Base-by-base conservation (phyloP, 1,140 invertebrate species). In the Drosophila parabipectinata region DNA sequence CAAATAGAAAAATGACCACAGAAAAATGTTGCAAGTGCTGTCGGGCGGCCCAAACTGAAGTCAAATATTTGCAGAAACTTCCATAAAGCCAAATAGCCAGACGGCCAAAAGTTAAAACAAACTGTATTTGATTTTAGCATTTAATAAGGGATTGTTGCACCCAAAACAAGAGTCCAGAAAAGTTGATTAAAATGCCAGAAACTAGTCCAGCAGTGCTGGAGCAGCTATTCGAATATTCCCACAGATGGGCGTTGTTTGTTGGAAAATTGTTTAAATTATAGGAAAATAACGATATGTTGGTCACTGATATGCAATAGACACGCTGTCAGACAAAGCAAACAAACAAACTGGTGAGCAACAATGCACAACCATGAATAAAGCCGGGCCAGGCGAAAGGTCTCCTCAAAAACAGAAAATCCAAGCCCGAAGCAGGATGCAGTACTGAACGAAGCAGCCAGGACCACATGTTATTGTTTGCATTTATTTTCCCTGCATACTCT, bases 31-130 rank as follows among this genome's bases (percentile, higher is more conserved):
- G 61, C 59, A 77, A 84, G 67, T 73, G 18, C 32, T 64, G 59
- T 44, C 56, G 50, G 67, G 61, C 55, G 26, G 28, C 44, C 44
- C 50, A 32, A 53, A 62, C 60, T 53, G 14, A 44, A 55, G 60
- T 66, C 64, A 69, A 87, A 85, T 87, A 82, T 85, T 87, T 77
- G 61, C 14, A 57, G 26, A 81, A 81, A 84, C 56, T 84, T 85
- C 52, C 77, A 84, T 80, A 78, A 78, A 63, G 61, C 55, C 68
- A 81, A 80, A 84, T 77, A 76, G 53, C 50, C 47, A 53, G 45
- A 44, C 57, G 55, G 30, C 45, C 50, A 52, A 66, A 66, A 52
- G 64, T 69, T 53, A 24, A 14, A 34, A 41, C 44, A 57, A 78
- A 63, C 54, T 74, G 32, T 41, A 61, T 74, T 78, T 61, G 34